Evolutionary conservation across 2,888 invertebrate genomes (phyloP).

Genomic region (Dugesia japonica): DNA sequence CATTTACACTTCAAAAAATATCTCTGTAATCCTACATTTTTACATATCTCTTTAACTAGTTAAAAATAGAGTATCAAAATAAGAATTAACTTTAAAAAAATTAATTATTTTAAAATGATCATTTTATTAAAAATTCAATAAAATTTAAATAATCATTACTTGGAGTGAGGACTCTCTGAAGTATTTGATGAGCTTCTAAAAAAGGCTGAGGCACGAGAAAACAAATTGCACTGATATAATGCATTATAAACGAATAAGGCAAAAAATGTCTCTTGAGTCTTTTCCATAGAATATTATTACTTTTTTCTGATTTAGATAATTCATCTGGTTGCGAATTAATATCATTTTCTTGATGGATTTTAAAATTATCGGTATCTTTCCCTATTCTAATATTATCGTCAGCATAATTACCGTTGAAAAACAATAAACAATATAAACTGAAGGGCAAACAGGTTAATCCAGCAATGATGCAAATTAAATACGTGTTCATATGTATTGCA

Average conservation of each 20-base stretch:
- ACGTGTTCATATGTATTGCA: background rate
- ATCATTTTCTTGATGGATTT: slow-evolving; percentile 14
- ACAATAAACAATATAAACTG: background rate
- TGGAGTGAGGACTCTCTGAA: background rate
- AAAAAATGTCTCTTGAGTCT: background rate
- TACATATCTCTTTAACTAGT: too few species aligned
- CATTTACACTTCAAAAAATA: too few species aligned
- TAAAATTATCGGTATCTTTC: background rate
- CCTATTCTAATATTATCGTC: background rate
- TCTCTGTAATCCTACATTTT: too few species aligned
- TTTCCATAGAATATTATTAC: background rate
- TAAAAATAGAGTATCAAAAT: too few species aligned
- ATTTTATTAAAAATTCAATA: too few species aligned
- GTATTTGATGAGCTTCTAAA: slow-evolving; percentile 20
- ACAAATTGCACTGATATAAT: background rate
- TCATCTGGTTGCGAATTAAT: background rate
- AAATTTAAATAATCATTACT: too few species aligned
- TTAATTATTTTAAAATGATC: too few species aligned
- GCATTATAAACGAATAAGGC: slow-evolving; percentile 4
- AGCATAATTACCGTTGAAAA: background rate
- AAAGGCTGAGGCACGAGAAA: background rate
- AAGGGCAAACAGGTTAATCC: background rate
- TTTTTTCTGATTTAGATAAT: background rate
- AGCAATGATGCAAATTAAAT: background rate
- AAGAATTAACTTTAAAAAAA: too few species aligned